A percentile compares a stretch with the other conserved stretches of the same genome.
phyloP scores from a whole-genome alignment of 2,113 vertebrate species.

The Rhabdornis inornatus region DNA sequence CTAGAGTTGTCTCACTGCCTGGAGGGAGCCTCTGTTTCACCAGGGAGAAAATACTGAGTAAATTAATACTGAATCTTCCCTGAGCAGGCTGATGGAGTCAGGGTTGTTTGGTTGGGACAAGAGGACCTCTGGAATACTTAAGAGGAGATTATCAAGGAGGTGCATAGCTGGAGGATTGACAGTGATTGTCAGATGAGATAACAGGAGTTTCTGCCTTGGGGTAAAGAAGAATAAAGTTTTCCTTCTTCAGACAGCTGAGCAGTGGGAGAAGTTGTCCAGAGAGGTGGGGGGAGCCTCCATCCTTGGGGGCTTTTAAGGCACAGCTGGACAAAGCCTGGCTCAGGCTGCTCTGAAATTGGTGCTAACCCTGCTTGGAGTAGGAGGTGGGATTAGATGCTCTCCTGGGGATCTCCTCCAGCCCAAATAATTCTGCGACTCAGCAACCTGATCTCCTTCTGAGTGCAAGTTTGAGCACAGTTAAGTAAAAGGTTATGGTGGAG shows the following conservation, averaged over 20 bases:
- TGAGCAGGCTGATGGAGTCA: background rate
- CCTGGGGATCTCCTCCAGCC: slow-evolving; percentile 17
- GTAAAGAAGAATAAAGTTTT: background rate
- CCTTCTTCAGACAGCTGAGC: background rate
- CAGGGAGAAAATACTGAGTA: background rate
- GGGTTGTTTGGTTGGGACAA: background rate
- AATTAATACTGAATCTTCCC: background rate
- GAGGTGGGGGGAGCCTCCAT: background rate
- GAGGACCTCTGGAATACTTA: background rate
- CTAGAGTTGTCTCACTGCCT: background rate
- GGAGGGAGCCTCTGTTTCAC: background rate
- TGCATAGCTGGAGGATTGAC: background rate
- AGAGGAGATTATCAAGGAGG: background rate
- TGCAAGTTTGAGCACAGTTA: background rate
- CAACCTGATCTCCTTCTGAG: slow-evolving; percentile 40
- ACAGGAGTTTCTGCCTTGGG: background rate
- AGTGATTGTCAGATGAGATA: background rate
- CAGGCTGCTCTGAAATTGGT: background rate
- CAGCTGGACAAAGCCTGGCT: background rate
- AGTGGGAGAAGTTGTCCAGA: background rate
- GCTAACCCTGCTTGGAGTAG: background rate
- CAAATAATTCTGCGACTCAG: background rate
- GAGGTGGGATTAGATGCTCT: slow-evolving; percentile 29
- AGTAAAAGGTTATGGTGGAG: slow-evolving; percentile 46
- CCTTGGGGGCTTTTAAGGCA: background rate